phyloP scores from a whole-genome alignment of 2,797 vertebrate species.

The Petrocephalus sullivani region DNA sequence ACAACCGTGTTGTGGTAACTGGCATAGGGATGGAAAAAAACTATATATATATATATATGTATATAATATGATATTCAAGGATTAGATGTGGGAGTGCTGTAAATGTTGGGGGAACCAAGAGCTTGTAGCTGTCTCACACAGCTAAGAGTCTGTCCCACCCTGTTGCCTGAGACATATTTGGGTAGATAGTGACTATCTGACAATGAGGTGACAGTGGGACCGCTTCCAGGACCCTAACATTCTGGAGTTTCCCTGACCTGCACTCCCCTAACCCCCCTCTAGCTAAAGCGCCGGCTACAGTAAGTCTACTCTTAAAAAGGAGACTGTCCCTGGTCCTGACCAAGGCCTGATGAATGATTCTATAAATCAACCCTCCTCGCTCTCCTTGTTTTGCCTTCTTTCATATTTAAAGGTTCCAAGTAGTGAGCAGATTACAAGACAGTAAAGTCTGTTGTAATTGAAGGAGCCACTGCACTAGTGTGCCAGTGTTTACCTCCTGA shows the following conservation, averaged over 20 bases:
- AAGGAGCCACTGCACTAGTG: neutral
- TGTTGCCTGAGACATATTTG: neutral
- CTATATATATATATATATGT: neutral
- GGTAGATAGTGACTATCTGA: conserved; percentile 1
- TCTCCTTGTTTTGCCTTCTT: neutral
- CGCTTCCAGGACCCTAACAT: neutral
- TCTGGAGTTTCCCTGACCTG: neutral
- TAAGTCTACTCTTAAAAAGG: neutral
- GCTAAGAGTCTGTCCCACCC: neutral
- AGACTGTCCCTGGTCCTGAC: conserved; percentile 3
- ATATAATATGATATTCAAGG: neutral
- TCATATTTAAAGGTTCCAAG: neutral
- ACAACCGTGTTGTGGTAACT: neutral
- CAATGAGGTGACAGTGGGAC: neutral
- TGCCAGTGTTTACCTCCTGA: neutral
- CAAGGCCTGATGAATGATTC: conserved; percentile 2
- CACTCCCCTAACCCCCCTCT: neutral
- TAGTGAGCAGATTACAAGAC: neutral
- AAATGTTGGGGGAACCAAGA: neutral
- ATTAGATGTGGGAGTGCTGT: neutral
- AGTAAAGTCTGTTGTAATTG: neutral
- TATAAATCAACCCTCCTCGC: neutral
- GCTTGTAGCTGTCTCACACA: neutral
- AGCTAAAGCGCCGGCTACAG: neutral
- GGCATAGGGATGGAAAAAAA: neutral